Evolutionary conservation across 2,888 invertebrate genomes (phyloP), one percentile per base, ranked within the genome.

Genomic region (Scaptomyza tumidula): DNA sequence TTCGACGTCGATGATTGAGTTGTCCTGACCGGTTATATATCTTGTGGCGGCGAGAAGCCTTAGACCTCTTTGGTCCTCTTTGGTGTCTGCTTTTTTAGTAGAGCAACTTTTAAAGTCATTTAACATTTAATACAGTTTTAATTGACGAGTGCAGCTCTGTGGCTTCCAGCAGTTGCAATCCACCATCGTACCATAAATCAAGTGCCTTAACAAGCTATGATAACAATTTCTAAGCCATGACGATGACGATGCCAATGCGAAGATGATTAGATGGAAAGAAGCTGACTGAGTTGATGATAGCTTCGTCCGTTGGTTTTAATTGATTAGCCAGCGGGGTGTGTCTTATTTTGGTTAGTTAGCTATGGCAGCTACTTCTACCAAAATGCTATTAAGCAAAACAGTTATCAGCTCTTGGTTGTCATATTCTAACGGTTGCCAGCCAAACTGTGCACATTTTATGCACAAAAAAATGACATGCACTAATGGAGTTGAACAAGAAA

Each of bases 41-140:
- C 19, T 19, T 1, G n/a, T 10, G 39, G 11, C 39, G 13, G 35
- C 11, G 35, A 39, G 7, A 14, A 39, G 39, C 1, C 10, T 6
- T 10, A 19, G 9, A 50, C 14, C 24, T 19, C 33, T 24, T n/a
- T n/a, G n/a, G n/a, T 35, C 11, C 29, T 27, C 49, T 49, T 33
- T 50, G 41, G 49, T 48, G 31, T 37, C 29, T 55, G 55, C 31
- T 13, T 9, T 13, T 29, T 1, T 31, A 27, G 63, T 70, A 52
- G 56, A 57, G 64, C 66, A 56, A 67, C 63, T 71, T 74, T 63
- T 71, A 75, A 83, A 79, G 60, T 56, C 88, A 88, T 70, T 88
- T 84, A 62, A 77, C 71, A 82, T 86, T 79, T 86, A 77, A 84
- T 84, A 84, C 83, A 88, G 83, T 84, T 84, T 84, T 84, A 84